phyloP scores from a whole-genome alignment of 2,888 invertebrate genomes.

The Tetramorium bicarinatum region DNA sequence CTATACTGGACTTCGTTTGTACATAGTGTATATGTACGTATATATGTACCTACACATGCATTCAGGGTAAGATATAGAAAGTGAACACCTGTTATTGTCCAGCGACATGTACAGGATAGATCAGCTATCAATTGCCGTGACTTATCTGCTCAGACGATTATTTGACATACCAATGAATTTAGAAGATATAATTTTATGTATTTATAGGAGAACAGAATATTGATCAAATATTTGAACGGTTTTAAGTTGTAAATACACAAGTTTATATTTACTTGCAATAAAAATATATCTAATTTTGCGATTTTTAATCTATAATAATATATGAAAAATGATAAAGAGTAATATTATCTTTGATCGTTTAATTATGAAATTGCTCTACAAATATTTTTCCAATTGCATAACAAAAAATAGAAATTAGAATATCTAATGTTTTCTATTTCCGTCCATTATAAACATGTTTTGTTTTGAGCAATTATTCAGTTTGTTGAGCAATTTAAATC shows the following conservation, averaged over 20 bases:
- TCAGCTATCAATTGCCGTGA: slow-evolving; percentile 1
- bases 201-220: neutral
- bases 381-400: neutral
- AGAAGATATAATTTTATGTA: neutral
- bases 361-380: neutral
- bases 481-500: neutral
- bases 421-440: neutral
- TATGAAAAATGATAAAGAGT: neutral
- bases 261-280: neutral
- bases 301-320: slow-evolving; percentile 1
- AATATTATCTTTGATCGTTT: neutral
- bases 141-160: neutral
- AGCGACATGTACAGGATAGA: neutral
- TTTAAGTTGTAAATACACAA: neutral
- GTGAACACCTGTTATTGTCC: slow-evolving; percentile 19
- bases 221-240: neutral
- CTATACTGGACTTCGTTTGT: neutral
- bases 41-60: neutral
- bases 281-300: neutral
- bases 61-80: slow-evolving; percentile 19
- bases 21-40: neutral
- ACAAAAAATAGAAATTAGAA: neutral
- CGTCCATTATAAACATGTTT: neutral
- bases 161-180: neutral
- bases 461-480: neutral